Evolutionary conservation across 2,888 invertebrate genomes (phyloP), one percentile per base, ranked within the genome.

Genomic region (Elysia crispata): DNA sequence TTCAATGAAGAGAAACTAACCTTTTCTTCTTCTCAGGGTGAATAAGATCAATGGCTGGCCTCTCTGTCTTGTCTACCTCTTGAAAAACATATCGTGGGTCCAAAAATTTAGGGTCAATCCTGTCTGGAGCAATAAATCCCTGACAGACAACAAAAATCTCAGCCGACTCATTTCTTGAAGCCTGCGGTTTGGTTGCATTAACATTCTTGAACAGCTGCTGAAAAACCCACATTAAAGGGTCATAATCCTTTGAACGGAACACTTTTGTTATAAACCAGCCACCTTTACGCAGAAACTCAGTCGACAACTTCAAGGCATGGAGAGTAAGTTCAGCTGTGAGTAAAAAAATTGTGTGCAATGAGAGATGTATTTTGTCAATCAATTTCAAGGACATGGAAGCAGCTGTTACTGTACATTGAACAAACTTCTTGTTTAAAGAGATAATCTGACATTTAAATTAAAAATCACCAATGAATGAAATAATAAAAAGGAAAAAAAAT

Each of bases 141-240:
- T 98, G 97, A 91, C 99, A 99, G 0, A 99, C 98, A 66, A 99
- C 96, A 92, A 99, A 99, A 87, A 99, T 99, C 94, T 99, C 99
- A 77, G 99, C 99, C 0, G 99, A 99, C 92, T 99, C 99, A 91
- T 95, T 96, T 93, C 99, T 95, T 0, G 99, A 99, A 0, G 99
- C 99, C 91, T 97, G 97, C 0, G 99, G 99, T 93, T 99, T 99
- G 25, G 99, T 99, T 0, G 98, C 98, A 92, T 98, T 97, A 11
- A 94, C 94, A 93, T 97, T 97, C 90, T 96, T 96, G 92, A 99
- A 99, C 49, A 99, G 94, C 89, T 99, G 98, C 90, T 98, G 97
- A 76, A 99, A 94, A 0, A 98, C 97, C 97, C 98, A 98, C 80
- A 99, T 93, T 6, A 99, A 92, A 0, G 98, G 95, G 92, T 98